Base-by-base conservation (phyloP, 2,113 vertebrate genomes). In the Falco punctatus region DNA sequence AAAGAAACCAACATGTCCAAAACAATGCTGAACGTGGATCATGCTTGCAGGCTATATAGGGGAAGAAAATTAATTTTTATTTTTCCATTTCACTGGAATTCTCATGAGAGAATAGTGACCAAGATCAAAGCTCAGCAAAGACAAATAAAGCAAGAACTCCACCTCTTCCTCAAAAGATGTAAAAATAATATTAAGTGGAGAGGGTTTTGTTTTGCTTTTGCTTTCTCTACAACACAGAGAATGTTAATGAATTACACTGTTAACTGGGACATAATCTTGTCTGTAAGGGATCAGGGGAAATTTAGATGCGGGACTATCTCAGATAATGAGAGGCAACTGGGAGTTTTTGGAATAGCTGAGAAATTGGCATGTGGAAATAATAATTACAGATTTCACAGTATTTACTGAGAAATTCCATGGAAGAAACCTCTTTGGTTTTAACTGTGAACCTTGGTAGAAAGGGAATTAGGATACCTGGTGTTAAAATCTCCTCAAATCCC, bases 351-450 rank as follows among this genome's bases (percentile, higher is more conserved):
- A 86, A 95, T 66, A 90, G 40, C 77, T 70, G 52, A 86, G 73
- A 95, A 96, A 94, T 59, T 97, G 96, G 83, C 94, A 93, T 81
- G 85, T 95, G 79, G 90, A 97, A 97, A 96, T 94, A 96, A 97
- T 97, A 97, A 96, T 97, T 97, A 97, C 62, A 90, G 95, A 92
- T 97, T 97, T 98, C 97, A 94, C 92, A 97, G 91, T 95, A 96
- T 96, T 98, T 97, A 93, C 90, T 13, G 74, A 93, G 70, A 90
- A 92, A 95, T 28, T 27, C 13, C 70, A 42, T 48, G n/a, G 81
- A 92, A 88, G 55, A 90, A 94, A 83, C 22, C 51, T 89, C 65
- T 87, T 88, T 74, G 81, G 78, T 91, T 95, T 95, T 87, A 80
- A 79, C 78, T 49, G 23, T 59, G 79, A 95, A 85, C 67, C 51